These are phyloP conservation scores for Corythucha ciliata DNA, from an alignment of 2,888 invertebrate genomes.

Conservation along the genomic window DNA sequence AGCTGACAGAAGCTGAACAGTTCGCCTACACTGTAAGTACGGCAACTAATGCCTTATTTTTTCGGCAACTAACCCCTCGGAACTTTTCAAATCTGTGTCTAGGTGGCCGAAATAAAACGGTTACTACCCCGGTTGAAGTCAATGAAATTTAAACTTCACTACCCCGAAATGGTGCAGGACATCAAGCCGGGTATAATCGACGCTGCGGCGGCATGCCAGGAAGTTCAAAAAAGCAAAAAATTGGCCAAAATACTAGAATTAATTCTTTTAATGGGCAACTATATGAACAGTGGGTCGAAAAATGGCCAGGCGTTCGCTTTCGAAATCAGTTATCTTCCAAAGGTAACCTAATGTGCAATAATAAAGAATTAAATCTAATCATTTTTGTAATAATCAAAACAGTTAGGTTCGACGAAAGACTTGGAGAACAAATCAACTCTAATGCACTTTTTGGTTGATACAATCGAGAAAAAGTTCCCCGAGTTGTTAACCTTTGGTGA, in stretches of 20 bases:
- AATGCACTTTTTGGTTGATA: slow-evolving; percentile 82
- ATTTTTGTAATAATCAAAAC: slow-evolving; percentile 40
- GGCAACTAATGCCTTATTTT: neutral
- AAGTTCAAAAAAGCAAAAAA: slow-evolving; percentile 78
- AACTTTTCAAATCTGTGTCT: slow-evolving; percentile 19
- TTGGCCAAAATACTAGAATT: slow-evolving; percentile 84
- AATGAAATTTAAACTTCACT: slow-evolving; percentile 79
- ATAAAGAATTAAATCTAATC: neutral
- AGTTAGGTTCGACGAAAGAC: slow-evolving; percentile 84
- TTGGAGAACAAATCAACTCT: slow-evolving; percentile 85
- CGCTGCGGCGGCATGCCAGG: slow-evolving; percentile 90
- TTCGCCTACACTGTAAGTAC: slow-evolving; percentile 69
- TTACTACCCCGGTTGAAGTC: slow-evolving; percentile 77
- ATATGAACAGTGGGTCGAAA: slow-evolving; percentile 90
- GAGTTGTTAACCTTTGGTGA: slow-evolving; percentile 73
- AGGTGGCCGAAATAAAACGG: slow-evolving; percentile 80
- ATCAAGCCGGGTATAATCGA: slow-evolving; percentile 88
- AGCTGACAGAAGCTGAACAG: slow-evolving; percentile 86
- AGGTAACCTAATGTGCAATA: no score
- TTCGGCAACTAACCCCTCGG: neutral
- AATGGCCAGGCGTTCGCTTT: slow-evolving; percentile 93
- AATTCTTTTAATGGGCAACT: slow-evolving; percentile 84
- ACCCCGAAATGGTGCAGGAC: slow-evolving; percentile 75
- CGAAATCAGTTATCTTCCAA: slow-evolving; percentile 90
- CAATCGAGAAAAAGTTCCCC: slow-evolving; percentile 78